Base-by-base conservation (phyloP, 2,797 vertebrate genomes). In the Parotocinclus haroldoi region DNA sequence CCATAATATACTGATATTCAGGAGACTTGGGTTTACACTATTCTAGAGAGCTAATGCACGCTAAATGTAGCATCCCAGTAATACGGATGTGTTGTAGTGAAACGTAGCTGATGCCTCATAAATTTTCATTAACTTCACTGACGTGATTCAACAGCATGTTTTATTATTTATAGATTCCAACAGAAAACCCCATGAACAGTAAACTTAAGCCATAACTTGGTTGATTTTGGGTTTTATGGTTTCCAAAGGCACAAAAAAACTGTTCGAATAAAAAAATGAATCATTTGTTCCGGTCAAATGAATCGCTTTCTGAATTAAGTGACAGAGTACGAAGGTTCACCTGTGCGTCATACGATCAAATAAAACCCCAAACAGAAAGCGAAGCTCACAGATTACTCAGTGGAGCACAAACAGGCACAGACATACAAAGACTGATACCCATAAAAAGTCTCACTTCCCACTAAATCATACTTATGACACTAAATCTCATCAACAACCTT, bases 381-480 rank as follows among this genome's bases (percentile, higher is more conserved):
- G 11, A 46, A 46, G n/a, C 36, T 39, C 11, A 38, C 39, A 7
- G 50, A 18, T 50, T 40, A 63, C 14, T 13, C 49, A 63, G 18
- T 38, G 50, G 17, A 71, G 81, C 85, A 46, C 81, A 80, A 71
- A 72, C 49, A 51, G 19, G 9, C 45, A 37, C 1, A 39, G 14
- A 46, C 16, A 37, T 11, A 55, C 52, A 18, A 46, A 19, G 3
- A 82, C 80, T 84, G 79, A 86, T 84, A 84, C 81, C 67, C 74
- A 72, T 71, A 58, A 63, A 75, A 75, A 76, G 71, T 81, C 82
- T 69, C 81, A 76, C 70, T 73, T 86, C 79, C 72, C 67, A 81
- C 85, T 78, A 80, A 74, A 54, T 38, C 36, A 16, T 65, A 66
- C 81, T 85, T 48, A 49, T 46, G 63, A 27, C 50, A 55, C 40